These are phyloP conservation scores for Planococcus citri DNA, from an alignment of 1,140 invertebrate genomes.

Conservation along the genomic window DNA sequence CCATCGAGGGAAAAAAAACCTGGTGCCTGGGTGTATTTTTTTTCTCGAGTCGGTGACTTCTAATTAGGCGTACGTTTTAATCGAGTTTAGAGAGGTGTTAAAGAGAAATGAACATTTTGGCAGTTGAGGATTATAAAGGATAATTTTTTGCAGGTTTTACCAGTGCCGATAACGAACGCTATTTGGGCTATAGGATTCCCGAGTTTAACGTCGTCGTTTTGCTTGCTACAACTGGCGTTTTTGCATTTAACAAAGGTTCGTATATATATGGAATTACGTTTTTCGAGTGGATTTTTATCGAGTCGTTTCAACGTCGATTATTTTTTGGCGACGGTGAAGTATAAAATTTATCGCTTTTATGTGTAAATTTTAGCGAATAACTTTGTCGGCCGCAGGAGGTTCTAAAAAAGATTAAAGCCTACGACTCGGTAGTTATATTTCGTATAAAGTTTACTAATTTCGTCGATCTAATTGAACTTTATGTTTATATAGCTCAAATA, in stretches of 20 bases:
- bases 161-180: constrained; percentile 40
- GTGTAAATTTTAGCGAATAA: neutral
- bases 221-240: constrained; percentile 45
- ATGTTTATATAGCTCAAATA: constrained; percentile 1
- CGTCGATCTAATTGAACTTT: neutral
- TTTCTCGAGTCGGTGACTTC: no score
- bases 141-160: constrained; percentile 39
- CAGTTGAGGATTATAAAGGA: no score
- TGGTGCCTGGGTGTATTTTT: no score
- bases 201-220: constrained; percentile 46
- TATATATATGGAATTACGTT: neutral
- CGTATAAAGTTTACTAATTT: neutral
- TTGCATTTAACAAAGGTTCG: constrained; percentile 43
- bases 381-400: neutral
- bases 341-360: neutral
- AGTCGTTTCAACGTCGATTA: neutral
- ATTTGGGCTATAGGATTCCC: constrained; percentile 49
- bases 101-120: no score
- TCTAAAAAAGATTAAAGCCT: neutral
- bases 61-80: no score
- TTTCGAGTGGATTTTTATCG: neutral
- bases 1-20: no score
- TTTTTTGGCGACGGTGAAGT: no score
- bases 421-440: neutral
- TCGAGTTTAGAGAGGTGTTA: no score